Evolutionary conservation across 2,888 invertebrate species (phyloP).

Genomic region (Dione juno): DNA sequence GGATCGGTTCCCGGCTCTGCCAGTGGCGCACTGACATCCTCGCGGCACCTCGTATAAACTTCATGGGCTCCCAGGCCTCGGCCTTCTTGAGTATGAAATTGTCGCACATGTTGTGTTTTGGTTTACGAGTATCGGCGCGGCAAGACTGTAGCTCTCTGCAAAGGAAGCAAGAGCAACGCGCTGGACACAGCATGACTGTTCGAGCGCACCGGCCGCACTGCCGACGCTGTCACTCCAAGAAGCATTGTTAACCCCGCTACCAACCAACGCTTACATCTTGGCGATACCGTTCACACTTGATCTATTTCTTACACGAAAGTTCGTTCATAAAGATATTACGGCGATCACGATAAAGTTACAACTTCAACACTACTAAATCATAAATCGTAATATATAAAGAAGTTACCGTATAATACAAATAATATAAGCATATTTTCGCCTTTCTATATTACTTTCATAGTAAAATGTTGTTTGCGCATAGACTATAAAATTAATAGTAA

Average conservation of each 20-base stretch:
- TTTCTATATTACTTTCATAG: not conserved
- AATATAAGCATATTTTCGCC: not conserved
- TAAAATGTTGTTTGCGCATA: not conserved
- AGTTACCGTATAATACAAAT: not conserved
- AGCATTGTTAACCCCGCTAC: slow-evolving; percentile 64
- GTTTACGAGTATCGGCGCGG: slow-evolving; percentile 79
- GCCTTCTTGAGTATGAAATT: slow-evolving; percentile 83
- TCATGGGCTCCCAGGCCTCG: slow-evolving; percentile 79
- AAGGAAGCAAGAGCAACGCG: slow-evolving; percentile 89
- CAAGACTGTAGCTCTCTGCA: slow-evolving; percentile 88
- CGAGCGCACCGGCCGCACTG: slow-evolving; percentile 76
- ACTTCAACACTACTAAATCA: slow-evolving; percentile 26
- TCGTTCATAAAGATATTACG: slow-evolving; percentile 36
- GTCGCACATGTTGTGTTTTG: slow-evolving; percentile 73
- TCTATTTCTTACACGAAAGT: slow-evolving; percentile 48
- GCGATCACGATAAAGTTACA: slow-evolving; percentile 31
- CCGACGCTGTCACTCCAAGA: slow-evolving; percentile 59
- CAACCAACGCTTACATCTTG: slow-evolving; percentile 61
- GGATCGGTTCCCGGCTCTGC: slow-evolving; percentile 78
- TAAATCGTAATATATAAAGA: not conserved
- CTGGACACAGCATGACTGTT: slow-evolving; percentile 86
- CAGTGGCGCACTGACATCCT: slow-evolving; percentile 81
- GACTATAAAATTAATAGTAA: slow-evolving; percentile 1
- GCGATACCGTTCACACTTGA: slow-evolving; percentile 63
- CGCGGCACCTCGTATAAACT: slow-evolving; percentile 77